Conservation (phyloP, 2,888 invertebrate genomes). For the Antitype chi region DNA sequence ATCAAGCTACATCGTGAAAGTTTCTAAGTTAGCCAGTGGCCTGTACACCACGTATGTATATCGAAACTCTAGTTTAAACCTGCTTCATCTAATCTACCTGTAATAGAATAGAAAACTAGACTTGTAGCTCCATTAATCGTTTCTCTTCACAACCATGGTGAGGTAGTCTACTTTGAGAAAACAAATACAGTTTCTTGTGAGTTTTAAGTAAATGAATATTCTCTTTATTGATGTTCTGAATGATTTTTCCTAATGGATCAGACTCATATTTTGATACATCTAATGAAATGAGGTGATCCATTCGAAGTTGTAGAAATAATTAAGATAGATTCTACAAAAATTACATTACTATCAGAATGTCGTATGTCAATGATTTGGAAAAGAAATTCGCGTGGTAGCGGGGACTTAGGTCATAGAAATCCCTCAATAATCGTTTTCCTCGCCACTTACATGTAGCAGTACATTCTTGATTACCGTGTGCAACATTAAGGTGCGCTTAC, state of each 20-base stretch:
- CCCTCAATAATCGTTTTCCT: neutral
- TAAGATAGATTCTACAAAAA: neutral
- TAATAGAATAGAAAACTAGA: conserved; percentile 47
- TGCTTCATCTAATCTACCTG: conserved; percentile 45
- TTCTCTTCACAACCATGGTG: conserved; percentile 46
- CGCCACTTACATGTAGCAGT: neutral
- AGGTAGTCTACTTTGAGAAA: neutral
- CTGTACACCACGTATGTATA: neutral
- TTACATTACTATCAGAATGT: neutral
- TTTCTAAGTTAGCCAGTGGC: conserved; percentile 28
- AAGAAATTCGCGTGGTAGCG: neutral
- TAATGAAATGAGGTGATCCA: too few relatives aligned
- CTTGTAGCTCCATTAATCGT: conserved; percentile 25
- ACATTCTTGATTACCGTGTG: conserved; percentile 45
- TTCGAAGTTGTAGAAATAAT: neutral
- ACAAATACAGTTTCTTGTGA: neutral
- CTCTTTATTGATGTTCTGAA: neutral
- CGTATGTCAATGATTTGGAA: neutral
- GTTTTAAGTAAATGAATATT: conserved; percentile 4
- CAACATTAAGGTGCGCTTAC: too few relatives aligned
- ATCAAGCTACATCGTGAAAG: conserved; percentile 52
- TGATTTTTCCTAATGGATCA: neutral
- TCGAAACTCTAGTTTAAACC: conserved; percentile 30
- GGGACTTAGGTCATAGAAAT: neutral
- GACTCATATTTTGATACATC: neutral